A percentile compares a stretch with the other conserved stretches of the same genome.
Conservation (phyloP, 2,888 invertebrate genomes). For the Phengaris alcon region DNA sequence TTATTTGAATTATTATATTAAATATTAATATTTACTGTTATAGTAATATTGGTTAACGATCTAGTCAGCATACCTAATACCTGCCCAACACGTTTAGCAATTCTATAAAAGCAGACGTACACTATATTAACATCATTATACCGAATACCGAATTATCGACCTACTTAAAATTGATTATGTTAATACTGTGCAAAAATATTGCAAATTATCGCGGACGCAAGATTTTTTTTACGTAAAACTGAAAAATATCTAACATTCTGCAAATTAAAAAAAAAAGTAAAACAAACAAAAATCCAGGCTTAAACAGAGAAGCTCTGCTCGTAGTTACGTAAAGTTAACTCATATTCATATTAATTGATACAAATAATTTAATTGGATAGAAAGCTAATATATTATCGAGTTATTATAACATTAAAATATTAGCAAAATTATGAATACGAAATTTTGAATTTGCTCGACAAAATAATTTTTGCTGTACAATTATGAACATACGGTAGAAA, state of each 20-base stretch:
- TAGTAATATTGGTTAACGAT: neutral
- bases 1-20: neutral
- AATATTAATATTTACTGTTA: neutral
- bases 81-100: neutral
- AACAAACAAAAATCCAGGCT: neutral
- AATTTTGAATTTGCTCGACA: neutral
- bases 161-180: conserved; percentile 2
- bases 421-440: neutral
- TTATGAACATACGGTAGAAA: too few relatives aligned
- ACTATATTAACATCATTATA: neutral
- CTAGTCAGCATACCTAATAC: neutral
- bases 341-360: neutral
- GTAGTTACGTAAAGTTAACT: neutral
- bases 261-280: neutral
- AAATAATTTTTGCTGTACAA: neutral
- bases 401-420: neutral
- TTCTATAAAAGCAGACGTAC: neutral
- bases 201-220: neutral
- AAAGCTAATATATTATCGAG: neutral
- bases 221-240: conserved; percentile 18
- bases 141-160: neutral
- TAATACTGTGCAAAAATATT: neutral
- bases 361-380: neutral
- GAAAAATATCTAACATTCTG: neutral
- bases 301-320: neutral